Base-by-base conservation (phyloP, 1,140 invertebrate genomes). In the Holotrichia oblita region DNA sequence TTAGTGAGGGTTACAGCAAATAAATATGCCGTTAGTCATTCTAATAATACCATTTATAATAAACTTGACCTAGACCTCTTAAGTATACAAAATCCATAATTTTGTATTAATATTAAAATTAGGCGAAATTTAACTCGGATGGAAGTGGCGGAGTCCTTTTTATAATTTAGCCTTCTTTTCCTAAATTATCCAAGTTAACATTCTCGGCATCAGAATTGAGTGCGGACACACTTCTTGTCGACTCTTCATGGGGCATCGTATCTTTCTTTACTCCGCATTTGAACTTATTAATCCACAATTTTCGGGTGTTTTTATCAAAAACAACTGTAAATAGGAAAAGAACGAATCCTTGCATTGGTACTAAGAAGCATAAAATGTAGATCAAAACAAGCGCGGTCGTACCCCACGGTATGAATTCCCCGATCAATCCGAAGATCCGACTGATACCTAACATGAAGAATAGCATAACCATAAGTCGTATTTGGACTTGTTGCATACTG, bases 371-470 rank as follows among this genome's bases (percentile, higher is more conserved):
- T 80, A 90, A 90, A 6, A 90, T 80, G 81, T 91, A 91, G 0
- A 88, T 81, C 91, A 90, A 6, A 90, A 77, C 14, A 89, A 81
- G 9, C 84, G n/a, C 83, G 42, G 55, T 24, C 75, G 42, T 55
- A 27, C 44, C n/a, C 14, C 14, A 34, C 44, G 41, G 22, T 12
- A 76, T 14, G 7, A 89, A 87, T 81, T 90, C 89, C 8, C 89
- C 88, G 59, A 91, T 85, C n/a, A 92, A 81, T n/a, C 48, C 91
- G 83, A 92, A 92, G 41, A 92, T 86, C 91, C 91, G 92, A 10
- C 90, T 89, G 0, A 92, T 82, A 0, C 91, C 91, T 6, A 92
- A 84, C 44, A 92, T 82, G 79, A 90, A 92, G 82, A 92, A 92
- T 6, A 92, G 83, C 79, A 92, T 85, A 20, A 91, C 83, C 2